A percentile compares a stretch with the other conserved stretches of the same genome.
Conservation (phyloP, 2,888 invertebrate genomes). For the Agrochola macilenta region DNA sequence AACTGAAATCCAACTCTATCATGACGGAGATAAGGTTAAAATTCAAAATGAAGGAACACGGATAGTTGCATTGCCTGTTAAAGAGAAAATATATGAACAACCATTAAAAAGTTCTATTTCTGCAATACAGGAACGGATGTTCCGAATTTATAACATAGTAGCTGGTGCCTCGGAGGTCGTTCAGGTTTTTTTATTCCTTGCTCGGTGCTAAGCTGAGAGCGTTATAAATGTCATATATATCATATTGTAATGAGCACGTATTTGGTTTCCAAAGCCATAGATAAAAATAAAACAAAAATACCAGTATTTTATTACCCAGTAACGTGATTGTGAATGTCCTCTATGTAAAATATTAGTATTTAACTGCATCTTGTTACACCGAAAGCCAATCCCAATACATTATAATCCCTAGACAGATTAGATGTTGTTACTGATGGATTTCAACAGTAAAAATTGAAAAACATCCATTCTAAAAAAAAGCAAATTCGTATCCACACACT, state of each 20-base stretch:
- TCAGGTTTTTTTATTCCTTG: conserved; percentile 52
- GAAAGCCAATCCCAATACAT: not conserved
- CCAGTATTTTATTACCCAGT: not conserved
- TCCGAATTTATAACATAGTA: conserved; percentile 61
- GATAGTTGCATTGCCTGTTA: conserved; percentile 39
- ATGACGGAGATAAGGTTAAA: not conserved
- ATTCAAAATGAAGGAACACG: conserved; percentile 5
- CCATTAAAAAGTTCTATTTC: conserved; percentile 70
- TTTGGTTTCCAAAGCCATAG: not conserved
- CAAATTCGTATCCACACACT: not conserved
- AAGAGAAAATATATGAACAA: conserved; percentile 65
- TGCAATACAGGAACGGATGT: conserved; percentile 64
- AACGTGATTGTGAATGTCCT: not conserved
- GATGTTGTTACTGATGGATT: not conserved
- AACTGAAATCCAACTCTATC: conserved; percentile 10
- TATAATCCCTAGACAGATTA: not conserved
- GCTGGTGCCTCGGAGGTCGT: conserved; percentile 44
- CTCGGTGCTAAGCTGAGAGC: conserved; percentile 6
- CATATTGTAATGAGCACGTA: too few relatives aligned
- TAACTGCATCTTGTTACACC: too few relatives aligned
- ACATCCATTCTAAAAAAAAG: too few relatives aligned
- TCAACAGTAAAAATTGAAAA: too few relatives aligned
- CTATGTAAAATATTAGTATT: not conserved
- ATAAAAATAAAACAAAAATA: not conserved
- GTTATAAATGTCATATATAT: not conserved